phyloP scores from a whole-genome alignment of 2,113 vertebrate genomes.

The Ceyx melanurus region DNA sequence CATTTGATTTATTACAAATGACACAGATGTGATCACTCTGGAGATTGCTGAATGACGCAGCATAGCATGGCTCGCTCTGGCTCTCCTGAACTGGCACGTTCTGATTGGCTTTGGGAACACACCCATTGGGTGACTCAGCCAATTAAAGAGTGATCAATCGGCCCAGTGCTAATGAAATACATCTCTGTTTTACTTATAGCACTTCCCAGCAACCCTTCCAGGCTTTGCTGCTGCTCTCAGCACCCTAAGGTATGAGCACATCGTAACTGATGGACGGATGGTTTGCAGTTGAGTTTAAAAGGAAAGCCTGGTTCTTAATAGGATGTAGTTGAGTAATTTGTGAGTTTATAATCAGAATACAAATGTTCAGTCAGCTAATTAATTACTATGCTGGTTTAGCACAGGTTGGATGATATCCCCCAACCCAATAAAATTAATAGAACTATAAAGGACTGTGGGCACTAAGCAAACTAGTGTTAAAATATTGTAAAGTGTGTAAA shows the following conservation, averaged over 20 bases:
- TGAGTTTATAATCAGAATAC: background rate
- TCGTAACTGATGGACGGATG: background rate
- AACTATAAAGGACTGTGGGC: background rate
- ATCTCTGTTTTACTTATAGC: constrained; percentile 40
- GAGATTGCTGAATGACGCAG: constrained; percentile 33
- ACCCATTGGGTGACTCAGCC: constrained; percentile 60
- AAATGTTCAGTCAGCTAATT: background rate
- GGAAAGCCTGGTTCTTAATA: background rate
- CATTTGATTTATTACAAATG: constrained; percentile 17
- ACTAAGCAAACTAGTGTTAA: background rate
- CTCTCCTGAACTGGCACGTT: constrained; percentile 24
- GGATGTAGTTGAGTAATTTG: background rate
- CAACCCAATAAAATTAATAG: background rate
- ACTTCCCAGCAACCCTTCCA: constrained; percentile 52
- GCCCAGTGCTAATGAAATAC: constrained; percentile 39
- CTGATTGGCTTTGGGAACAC: constrained; percentile 45
- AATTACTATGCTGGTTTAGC: background rate
- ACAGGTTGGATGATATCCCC: background rate
- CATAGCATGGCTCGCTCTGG: constrained; percentile 33
- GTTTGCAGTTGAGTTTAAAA: background rate
- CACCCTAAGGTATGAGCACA: background rate
- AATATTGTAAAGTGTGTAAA: background rate
- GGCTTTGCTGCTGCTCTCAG: constrained; percentile 23
- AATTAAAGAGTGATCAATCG: constrained; percentile 41
- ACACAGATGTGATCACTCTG: constrained; percentile 42